Evolutionary conservation across 2,113 vertebrate species (phyloP), one percentile per base, ranked within the genome.

Genomic region (Pedionomus torquatus): DNA sequence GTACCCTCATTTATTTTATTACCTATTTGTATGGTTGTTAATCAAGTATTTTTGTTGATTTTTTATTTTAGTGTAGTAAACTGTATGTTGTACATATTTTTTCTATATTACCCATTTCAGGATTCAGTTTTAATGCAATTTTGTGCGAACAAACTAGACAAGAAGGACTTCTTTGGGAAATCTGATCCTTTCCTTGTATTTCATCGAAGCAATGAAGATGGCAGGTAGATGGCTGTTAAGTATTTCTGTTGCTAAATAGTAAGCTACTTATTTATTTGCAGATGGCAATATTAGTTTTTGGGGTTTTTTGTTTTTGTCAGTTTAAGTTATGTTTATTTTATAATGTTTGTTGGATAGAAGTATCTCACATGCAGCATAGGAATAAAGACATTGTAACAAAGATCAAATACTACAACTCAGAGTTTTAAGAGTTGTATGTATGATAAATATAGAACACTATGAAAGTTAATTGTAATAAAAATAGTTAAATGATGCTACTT

Each of bases 161-260:
- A 99, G 97, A 99, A 99, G 93, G 99, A 99, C 96, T 99, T 99
- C 97, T 99, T 99, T 46, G 99, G 99, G 76, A 99, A 99, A 95
- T 99, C 99, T 1, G 99, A 99, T 93, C 99, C 99, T 61, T 99
- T 99, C 95, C 97, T 99, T 84, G 98, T 99, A 52, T 99, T 99
- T 97, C 98, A 98, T 96, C 96, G 99, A 91, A 99, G 99, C 97
- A 99, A 99, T 52, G 99, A 99, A 97, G 99, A 99, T 71, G 97
- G 98, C 97, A 99, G 99, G 99, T 99, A 97, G 55, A 51, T 80
- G 15, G 49, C 10, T 83, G 12, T 77, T 64, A 57, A 61, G 12
- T 89, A 71, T 83, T 89, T 96, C 49, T 94, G 17, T 57, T 91
- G 35, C 33, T 96, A 75, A 70, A 63, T 18, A 58, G 37, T 74